Conservation (phyloP, 1,140 invertebrate genomes). For the Colletes gigas region DNA sequence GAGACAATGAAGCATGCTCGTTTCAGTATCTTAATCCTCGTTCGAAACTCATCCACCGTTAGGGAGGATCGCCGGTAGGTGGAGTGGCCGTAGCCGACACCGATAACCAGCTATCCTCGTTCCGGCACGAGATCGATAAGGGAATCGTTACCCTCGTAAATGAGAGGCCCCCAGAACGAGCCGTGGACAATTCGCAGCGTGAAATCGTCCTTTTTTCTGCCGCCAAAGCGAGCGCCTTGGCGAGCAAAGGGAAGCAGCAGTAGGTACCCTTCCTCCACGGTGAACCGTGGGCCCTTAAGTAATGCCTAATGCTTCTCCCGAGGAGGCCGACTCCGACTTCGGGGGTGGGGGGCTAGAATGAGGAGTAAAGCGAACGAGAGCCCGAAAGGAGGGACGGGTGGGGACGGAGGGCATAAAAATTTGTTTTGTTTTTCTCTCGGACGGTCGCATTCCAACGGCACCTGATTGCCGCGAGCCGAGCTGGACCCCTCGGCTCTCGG, state of each 20-base stretch:
- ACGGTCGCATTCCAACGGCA: conserved; percentile 76
- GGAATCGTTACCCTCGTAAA: conserved; percentile 52
- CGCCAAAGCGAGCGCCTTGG: conserved; percentile 53
- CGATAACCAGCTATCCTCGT: conserved; percentile 43
- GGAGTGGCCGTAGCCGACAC: conserved; percentile 10
- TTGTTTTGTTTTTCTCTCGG: conserved; percentile 73
- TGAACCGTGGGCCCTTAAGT: conserved; percentile 68
- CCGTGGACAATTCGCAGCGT: conserved; percentile 75
- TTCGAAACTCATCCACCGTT: neutral
- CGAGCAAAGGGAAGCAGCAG: conserved; percentile 34
- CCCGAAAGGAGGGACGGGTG: conserved; percentile 25
- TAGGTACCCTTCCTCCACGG: conserved; percentile 55
- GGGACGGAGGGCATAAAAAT: conserved; percentile 73
- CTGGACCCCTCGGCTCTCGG: conserved; percentile 68
- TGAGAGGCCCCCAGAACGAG: conserved; percentile 65
- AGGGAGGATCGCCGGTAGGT: neutral
- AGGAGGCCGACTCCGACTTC: conserved; percentile 31
- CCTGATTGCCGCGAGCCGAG: conserved; percentile 72
- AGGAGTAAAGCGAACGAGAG: conserved; percentile 60
- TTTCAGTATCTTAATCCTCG: conserved; percentile 36
- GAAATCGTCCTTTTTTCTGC: conserved; percentile 71
- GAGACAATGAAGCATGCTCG: conserved; percentile 21
- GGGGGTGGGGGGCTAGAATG: conserved; percentile 50
- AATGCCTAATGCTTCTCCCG: conserved; percentile 73
- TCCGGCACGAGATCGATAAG: conserved; percentile 58